Base-by-base conservation (phyloP, 2,888 invertebrate genomes). In the Panzeria rudis region DNA sequence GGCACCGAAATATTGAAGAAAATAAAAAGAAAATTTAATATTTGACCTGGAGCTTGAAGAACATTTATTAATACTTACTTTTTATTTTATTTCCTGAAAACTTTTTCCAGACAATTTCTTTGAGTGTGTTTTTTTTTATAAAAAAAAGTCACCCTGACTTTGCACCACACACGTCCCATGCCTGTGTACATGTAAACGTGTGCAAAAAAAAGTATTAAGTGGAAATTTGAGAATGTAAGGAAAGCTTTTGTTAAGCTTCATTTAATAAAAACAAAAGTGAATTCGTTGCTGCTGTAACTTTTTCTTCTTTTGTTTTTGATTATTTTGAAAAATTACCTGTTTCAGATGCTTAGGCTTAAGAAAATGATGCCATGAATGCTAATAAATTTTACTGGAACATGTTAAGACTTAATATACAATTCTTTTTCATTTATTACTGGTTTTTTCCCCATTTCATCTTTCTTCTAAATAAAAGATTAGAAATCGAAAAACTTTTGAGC, bases 191-290 rank as follows among this genome's bases (percentile, higher is more conserved):
- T 17, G 4, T 17, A 13, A 29, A 29, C 17, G 17, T 56, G 13
- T 9, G 23, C 8, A 61, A 50, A 1, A 8, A 59, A 29, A 20
- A 54, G 15, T 38, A 61, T 75, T 78, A 61, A 41, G 78, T 77
- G 71, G 59, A 38, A 47, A 56, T 38, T 35, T 44, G 29, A 29
- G 61, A 32, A 61, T 38, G 25, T 69, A 32, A 5, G 29, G 15
- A 68, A 71, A 71, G 83, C 79, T 83, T 88, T 89, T 87, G 89
- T 89, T 89, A 90, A 90, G 91, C 91, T 88, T 88, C 90, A 89
- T 90, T 90, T 91, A 90, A 90, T 91, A 90, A 91, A 90, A 90
- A 89, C 90, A 90, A 90, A 90, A 90, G 86, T 88, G 84, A 87
- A 84, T 82, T 83, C 71, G 25, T 73, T 17, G 13, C 29, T 29